These are phyloP conservation scores for Ia io DNA, from an alignment of 2,113 vertebrate genomes.

Conservation along the genomic window DNA sequence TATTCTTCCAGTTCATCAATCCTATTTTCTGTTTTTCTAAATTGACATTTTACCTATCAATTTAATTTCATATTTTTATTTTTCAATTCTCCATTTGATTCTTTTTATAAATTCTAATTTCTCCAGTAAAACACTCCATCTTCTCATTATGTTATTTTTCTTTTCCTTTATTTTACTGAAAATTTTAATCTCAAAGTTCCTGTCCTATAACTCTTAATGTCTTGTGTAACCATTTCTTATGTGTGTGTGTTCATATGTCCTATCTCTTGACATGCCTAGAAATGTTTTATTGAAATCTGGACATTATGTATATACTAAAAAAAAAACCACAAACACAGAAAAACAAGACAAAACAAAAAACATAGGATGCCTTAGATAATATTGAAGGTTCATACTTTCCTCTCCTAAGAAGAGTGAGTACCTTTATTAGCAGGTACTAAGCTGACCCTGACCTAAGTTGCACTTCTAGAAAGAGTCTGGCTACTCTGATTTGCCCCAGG, in stretches of 20 bases:
- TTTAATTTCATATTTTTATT: neutral
- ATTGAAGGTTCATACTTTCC: neutral
- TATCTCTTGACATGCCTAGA: neutral
- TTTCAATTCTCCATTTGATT: neutral
- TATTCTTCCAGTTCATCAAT: neutral
- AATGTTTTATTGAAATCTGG: neutral
- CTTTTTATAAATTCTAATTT: conserved; percentile 7
- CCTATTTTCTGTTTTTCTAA: neutral
- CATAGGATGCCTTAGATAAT: neutral
- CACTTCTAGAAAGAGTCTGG: neutral
- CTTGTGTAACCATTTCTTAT: neutral
- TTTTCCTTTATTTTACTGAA: neutral
- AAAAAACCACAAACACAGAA: neutral
- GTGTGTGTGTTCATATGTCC: neutral
- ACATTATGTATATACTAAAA: neutral
- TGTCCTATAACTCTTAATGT: neutral
- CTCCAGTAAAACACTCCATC: neutral
- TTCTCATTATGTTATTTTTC: neutral
- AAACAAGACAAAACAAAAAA: neutral
- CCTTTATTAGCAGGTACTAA: neutral
- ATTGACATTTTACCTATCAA: neutral
- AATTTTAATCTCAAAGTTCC: neutral
- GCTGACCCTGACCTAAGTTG: neutral
- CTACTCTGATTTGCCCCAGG: neutral
- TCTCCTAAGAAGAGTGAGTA: neutral